Percentiles rank a stretch among this genome's conserved stretches.
Conservation (phyloP, 2,888 invertebrate genomes). For the Sphinx pinastri region DNA sequence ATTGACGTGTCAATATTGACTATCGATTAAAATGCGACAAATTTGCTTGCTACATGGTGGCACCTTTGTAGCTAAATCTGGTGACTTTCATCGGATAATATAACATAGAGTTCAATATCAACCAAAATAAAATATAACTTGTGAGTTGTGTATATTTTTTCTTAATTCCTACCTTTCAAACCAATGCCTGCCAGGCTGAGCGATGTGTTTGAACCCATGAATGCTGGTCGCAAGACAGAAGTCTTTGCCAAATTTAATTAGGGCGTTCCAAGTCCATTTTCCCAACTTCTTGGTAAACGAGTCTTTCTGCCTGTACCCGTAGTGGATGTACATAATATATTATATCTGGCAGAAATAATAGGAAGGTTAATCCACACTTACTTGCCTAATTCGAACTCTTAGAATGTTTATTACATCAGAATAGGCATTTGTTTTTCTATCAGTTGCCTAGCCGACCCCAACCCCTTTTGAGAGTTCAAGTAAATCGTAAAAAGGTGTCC, state of each 20-base stretch:
- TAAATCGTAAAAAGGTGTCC: no score
- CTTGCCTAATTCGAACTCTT: background rate
- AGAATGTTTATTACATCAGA: no score
- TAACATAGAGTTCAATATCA: no score
- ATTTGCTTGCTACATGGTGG: no score
- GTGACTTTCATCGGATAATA: no score
- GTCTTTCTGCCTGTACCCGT: constrained; percentile 6
- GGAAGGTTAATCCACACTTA: no score
- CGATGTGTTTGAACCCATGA: constrained; percentile 78
- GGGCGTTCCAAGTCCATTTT: constrained; percentile 6
- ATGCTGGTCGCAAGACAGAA: constrained; percentile 77
- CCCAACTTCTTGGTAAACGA: background rate
- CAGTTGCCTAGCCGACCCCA: no score
- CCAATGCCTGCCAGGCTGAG: constrained; percentile 68
- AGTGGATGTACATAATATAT: constrained; percentile 2
- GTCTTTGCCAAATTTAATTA: constrained; percentile 47
- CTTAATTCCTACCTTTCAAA: constrained; percentile 70
- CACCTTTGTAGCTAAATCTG: no score
- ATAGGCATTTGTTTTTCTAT: no score
- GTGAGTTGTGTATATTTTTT: background rate
- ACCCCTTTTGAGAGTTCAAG: no score
- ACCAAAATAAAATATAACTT: background rate
- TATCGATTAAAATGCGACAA: no score
- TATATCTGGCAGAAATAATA: background rate
- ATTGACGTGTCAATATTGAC: no score